Percentiles rank a stretch among this genome's conserved stretches.
These are phyloP conservation scores for Hyaena hyaena DNA, from an alignment of 2,113 vertebrate genomes.

Conservation along the genomic window DNA sequence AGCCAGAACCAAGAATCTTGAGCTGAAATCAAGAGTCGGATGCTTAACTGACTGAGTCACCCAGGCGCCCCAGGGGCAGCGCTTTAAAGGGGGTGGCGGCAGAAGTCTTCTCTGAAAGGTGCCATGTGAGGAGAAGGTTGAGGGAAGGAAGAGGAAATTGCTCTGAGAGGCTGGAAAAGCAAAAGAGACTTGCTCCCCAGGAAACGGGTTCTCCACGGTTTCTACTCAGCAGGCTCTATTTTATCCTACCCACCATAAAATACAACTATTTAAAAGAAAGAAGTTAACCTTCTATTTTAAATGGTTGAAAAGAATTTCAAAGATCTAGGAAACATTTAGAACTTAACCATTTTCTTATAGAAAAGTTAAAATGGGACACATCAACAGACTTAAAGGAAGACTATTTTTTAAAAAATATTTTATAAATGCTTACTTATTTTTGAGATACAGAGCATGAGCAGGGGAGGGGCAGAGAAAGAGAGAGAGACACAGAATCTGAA, in stretches of 20 bases:
- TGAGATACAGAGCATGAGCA: too few relatives aligned
- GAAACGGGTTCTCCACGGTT: neutral
- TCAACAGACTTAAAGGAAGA: neutral
- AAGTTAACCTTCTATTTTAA: neutral
- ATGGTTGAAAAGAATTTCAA: neutral
- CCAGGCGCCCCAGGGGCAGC: too few relatives aligned
- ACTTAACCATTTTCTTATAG: neutral
- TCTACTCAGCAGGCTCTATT: neutral
- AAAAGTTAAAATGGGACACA: neutral
- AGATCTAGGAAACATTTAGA: neutral
- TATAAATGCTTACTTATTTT: too few relatives aligned
- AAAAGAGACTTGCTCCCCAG: neutral
- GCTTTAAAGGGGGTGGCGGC: neutral
- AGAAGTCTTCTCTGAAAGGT: neutral
- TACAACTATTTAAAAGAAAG: neutral
- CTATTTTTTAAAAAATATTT: too few relatives aligned
- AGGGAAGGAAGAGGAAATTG: neutral
- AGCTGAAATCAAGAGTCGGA: too few relatives aligned
- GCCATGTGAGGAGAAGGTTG: neutral
- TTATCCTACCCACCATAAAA: neutral
- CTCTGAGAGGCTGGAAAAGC: neutral
- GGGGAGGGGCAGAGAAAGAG: too few relatives aligned
- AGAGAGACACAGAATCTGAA: too few relatives aligned
- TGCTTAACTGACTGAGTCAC: too few relatives aligned
- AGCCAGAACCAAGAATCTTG: too few relatives aligned